Percentiles rank a stretch among this genome's conserved stretches.
These are phyloP conservation scores for Mastacembelus armatus DNA, from an alignment of 2,797 vertebrate species.

Conservation along the genomic window DNA sequence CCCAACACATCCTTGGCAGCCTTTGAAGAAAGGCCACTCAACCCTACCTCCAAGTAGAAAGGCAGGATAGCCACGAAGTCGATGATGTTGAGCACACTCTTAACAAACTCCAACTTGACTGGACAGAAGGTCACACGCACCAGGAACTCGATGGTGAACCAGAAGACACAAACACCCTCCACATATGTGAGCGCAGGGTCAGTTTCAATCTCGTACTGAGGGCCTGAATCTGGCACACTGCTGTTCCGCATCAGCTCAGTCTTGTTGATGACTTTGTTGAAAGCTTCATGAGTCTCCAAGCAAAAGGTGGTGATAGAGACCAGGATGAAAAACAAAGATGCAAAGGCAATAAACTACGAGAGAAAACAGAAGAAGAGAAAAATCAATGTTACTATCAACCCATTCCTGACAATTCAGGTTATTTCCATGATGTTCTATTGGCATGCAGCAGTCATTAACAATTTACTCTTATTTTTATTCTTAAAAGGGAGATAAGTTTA, in stretches of 20 bases:
- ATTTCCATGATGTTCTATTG: background rate
- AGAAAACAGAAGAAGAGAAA: conserved; percentile 40
- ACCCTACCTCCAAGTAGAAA: conserved; percentile 96
- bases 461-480: conserved; percentile 44
- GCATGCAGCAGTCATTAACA: background rate
- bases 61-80: conserved; percentile 98
- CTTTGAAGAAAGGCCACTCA: conserved; percentile 97
- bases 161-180: conserved; percentile 97
- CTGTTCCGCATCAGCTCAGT: conserved; percentile 88
- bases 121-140: conserved; percentile 96
- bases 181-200: conserved; percentile 96
- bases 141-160: conserved; percentile 99
- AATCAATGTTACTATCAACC: conserved; percentile 3
- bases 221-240: conserved; percentile 82
- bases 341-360: conserved; percentile 95
- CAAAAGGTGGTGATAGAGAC: conserved; percentile 99
- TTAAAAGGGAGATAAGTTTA: conserved; percentile 52
- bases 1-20: conserved; percentile 97
- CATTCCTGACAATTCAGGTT: background rate
- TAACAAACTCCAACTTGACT: conserved; percentile 97
- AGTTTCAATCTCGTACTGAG: conserved; percentile 94
- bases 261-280: conserved; percentile 98
- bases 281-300: conserved; percentile 98
- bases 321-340: conserved; percentile 98
- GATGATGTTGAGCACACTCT: conserved; percentile 97